Percentiles rank a stretch among this genome's conserved stretches.
Evolutionary conservation across 2,888 invertebrate genomes (phyloP).

Genomic region (Chamaedrilus cognettii): DNA sequence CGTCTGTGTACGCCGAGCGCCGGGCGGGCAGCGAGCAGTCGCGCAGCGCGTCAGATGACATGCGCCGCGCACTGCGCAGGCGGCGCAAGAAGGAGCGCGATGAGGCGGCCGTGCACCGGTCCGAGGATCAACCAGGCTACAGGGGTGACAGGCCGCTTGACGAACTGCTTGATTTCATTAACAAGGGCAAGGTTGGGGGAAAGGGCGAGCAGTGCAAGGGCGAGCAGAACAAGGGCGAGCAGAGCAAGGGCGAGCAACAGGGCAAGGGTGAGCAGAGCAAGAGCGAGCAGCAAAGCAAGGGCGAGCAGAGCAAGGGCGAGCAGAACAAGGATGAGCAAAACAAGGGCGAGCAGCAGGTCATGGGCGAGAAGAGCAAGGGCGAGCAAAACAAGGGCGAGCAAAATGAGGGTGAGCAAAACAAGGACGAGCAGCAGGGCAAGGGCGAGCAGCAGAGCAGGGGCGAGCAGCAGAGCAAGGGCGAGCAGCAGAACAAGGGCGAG

Average conservation of each 20-base stretch:
- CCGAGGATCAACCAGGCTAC: slow-evolving; percentile 21
- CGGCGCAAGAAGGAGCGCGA: background rate
- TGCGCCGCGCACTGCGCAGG: background rate
- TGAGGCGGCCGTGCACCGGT: background rate
- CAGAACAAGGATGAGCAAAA: background rate
- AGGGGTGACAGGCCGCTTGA: slow-evolving; percentile 20
- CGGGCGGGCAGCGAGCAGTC: background rate
- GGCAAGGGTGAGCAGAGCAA: background rate
- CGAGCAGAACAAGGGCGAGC: background rate
- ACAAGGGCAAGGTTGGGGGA: background rate
- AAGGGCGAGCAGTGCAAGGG: background rate
- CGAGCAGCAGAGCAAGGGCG: no score
- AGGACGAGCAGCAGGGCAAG: no score
- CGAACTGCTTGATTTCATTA: slow-evolving; percentile 20
- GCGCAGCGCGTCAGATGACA: no score
- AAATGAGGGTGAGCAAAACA: no score
- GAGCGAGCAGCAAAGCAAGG: no score
- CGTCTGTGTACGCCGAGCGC: background rate
- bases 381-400: no score
- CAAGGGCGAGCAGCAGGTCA: no score
- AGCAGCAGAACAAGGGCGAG: no score
- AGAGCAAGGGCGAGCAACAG: background rate
- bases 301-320: no score
- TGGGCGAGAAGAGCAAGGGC: no score
- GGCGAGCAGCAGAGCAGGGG: no score